Conservation (phyloP, 2,113 vertebrate species). For the Pangasianodon gigas region DNA sequence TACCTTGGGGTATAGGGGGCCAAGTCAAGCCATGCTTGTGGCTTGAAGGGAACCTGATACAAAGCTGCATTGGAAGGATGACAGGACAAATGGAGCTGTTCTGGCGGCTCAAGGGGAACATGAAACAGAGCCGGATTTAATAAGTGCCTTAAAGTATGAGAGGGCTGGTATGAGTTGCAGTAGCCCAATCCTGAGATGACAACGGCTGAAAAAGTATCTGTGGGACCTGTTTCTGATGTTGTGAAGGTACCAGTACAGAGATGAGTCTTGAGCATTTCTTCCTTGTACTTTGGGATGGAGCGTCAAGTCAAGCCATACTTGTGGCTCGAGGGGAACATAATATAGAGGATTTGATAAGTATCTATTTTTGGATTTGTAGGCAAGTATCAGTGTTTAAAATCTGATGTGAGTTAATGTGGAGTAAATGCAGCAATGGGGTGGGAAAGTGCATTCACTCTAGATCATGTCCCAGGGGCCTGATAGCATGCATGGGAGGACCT, state of each 20-base stretch:
- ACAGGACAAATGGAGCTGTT: neutral
- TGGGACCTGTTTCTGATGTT: neutral
- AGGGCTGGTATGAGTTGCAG: neutral
- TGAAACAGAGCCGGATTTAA: neutral
- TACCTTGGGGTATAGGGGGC: neutral
- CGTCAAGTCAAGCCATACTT: neutral
- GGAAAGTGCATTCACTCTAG: neutral
- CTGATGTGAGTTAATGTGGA: too few relatives aligned
- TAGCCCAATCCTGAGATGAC: neutral
- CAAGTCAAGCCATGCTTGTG: too few relatives aligned
- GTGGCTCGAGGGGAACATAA: neutral
- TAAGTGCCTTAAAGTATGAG: neutral
- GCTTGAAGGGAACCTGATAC: neutral
- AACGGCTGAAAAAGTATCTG: neutral
- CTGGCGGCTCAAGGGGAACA: neutral
- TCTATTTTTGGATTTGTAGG: neutral
- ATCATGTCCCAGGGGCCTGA: neutral
- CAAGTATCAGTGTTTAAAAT: neutral
- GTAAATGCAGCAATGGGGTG: neutral
- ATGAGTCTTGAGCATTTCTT: neutral
- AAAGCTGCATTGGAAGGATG: neutral
- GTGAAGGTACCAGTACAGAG: neutral
- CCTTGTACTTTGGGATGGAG: neutral
- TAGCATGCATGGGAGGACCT: neutral
- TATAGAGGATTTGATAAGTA: neutral